Percentiles rank a stretch among this genome's conserved stretches.
phyloP scores from a whole-genome alignment of 1,140 invertebrate genomes.

The Sminthurides bifidus region DNA sequence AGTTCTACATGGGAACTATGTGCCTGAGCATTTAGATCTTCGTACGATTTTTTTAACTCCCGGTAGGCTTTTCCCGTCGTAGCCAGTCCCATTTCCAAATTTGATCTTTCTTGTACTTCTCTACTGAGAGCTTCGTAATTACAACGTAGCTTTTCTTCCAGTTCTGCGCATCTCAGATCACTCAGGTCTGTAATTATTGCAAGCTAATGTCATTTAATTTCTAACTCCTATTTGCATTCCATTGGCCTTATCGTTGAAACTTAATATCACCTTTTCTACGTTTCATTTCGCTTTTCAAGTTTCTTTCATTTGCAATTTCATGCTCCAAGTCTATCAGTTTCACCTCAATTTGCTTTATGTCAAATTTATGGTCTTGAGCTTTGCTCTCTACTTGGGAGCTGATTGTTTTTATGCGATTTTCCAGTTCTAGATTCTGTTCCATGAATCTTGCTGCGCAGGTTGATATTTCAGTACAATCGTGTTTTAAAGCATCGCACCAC shows the following conservation, averaged over 20 bases:
- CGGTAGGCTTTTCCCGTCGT: neutral
- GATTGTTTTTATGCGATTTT: neutral
- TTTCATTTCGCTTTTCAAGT: neutral
- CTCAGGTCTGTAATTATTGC: neutral
- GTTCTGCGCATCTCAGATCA: neutral
- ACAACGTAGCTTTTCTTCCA: neutral
- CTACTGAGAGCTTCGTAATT: neutral
- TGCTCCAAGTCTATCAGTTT: constrained; percentile 1
- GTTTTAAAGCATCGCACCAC: neutral
- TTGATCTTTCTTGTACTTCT: neutral
- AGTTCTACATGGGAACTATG: neutral
- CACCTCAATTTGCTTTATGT: neutral
- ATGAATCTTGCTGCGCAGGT: neutral
- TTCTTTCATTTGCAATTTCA: neutral
- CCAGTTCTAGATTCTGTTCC: neutral
- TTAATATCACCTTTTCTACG: neutral
- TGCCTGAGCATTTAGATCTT: neutral
- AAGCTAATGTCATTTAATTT: too few relatives aligned
- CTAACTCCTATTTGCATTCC: too few relatives aligned
- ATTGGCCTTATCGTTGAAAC: neutral
- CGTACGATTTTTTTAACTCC: neutral
- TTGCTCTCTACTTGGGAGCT: neutral
- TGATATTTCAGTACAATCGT: neutral
- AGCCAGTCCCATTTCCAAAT: neutral
- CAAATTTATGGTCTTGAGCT: constrained; percentile 1